Conservation (phyloP, 2,888 invertebrate genomes). For the Drosophila basisetae region DNA sequence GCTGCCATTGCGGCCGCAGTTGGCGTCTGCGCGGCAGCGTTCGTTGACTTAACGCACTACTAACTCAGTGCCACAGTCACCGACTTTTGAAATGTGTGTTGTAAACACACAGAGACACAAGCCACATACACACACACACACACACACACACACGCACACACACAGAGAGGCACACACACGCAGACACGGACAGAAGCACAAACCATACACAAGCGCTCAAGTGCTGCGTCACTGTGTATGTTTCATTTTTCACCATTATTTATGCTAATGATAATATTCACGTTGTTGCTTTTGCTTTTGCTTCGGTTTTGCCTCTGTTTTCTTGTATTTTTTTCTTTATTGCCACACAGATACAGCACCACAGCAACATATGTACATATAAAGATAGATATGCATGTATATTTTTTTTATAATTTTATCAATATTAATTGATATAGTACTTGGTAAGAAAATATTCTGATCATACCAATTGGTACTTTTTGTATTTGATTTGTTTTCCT, state of each 20-base stretch:
- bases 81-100: conserved; percentile 82
- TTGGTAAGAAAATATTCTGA: not conserved
- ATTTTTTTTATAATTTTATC: conserved; percentile 25
- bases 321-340: conserved; percentile 35
- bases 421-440: conserved; percentile 14
- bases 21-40: conserved; percentile 75
- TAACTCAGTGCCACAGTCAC: conserved; percentile 85
- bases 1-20: conserved; percentile 50
- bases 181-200: conserved; percentile 1
- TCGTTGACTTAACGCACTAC: conserved; percentile 84
- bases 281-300: conserved; percentile 58
- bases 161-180: conserved; percentile 4
- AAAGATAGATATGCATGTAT: conserved; percentile 4
- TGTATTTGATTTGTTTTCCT: not conserved
- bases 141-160: conserved; percentile 16
- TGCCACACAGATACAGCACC: conserved; percentile 32
- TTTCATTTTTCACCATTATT: conserved; percentile 70
- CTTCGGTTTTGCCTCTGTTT: conserved; percentile 51
- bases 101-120: conserved; percentile 63
- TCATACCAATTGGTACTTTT: conserved; percentile 2
- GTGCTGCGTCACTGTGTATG: conserved; percentile 42
- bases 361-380: not conserved
- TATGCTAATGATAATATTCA: conserved; percentile 71
- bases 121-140: conserved; percentile 24
- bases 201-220: conserved; percentile 17